These are phyloP conservation scores for Polypterus bichir DNA, from an alignment of 2,113 vertebrate species.

Conservation along the genomic window DNA sequence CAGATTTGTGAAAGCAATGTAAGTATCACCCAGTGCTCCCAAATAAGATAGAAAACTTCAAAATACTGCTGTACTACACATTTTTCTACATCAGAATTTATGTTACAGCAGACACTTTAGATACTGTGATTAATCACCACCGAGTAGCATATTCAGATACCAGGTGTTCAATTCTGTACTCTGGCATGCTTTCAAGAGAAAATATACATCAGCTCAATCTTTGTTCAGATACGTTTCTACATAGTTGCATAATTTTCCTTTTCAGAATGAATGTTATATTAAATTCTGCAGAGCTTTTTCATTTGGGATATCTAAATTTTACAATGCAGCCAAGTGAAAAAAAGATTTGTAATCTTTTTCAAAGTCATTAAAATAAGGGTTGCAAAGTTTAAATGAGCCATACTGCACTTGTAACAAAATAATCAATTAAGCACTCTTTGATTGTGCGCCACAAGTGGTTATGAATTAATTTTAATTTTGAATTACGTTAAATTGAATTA, in stretches of 20 bases:
- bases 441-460: neutral
- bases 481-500: constrained; percentile 4
- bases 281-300: neutral
- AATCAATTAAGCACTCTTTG: constrained; percentile 1
- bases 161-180: neutral
- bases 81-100: neutral
- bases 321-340: neutral
- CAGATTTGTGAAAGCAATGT: too few relatives aligned
- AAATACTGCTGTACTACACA: constrained; percentile 2
- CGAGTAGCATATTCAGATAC: neutral
- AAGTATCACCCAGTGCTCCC: neutral
- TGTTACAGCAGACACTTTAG: neutral
- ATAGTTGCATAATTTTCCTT: neutral
- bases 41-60: neutral
- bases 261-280: neutral
- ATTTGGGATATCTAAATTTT: neutral
- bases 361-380: neutral
- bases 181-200: neutral
- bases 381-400: neutral
- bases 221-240: neutral
- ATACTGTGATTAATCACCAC: constrained; percentile 4
- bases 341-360: neutral
- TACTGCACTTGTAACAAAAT: neutral
- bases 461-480: constrained; percentile 2
- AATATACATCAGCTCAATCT: neutral